Conservation (phyloP, 1,140 invertebrate genomes). For the Heliconius nattereri region DNA sequence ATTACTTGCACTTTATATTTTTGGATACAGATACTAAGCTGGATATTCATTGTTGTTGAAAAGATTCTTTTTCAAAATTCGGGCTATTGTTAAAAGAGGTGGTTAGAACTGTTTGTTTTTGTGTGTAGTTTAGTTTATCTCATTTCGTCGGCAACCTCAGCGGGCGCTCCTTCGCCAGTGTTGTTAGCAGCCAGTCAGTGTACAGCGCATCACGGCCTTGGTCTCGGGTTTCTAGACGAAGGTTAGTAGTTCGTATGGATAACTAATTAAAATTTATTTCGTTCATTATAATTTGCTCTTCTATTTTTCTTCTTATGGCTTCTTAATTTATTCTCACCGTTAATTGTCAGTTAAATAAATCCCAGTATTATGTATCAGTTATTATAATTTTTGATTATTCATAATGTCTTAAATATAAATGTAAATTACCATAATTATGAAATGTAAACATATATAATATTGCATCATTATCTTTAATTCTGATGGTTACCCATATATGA, state of each 20-base stretch:
- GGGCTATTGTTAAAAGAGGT: constrained; percentile 51
- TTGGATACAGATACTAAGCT: constrained; percentile 17
- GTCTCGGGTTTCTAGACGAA: constrained; percentile 83
- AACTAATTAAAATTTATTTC: background rate
- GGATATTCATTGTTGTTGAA: background rate
- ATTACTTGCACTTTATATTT: constrained; percentile 47
- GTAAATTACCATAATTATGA: background rate
- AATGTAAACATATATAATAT: constrained; percentile 6
- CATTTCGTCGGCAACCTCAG: constrained; percentile 80
- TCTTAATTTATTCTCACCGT: background rate
- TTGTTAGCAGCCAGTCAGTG: constrained; percentile 77
- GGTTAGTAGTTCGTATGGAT: constrained; percentile 65
- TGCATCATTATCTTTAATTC: constrained; percentile 4
- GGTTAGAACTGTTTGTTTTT: constrained; percentile 48
- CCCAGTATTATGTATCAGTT: background rate
- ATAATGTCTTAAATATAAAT: background rate
- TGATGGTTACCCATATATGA: background rate
- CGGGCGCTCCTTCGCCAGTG: constrained; percentile 76
- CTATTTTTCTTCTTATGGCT: background rate
- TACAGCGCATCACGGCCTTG: constrained; percentile 81
- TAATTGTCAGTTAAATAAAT: background rate
- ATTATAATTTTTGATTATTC: background rate
- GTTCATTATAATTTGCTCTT: background rate
- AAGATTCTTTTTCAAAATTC: constrained; percentile 25
- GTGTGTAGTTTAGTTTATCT: constrained; percentile 77